phyloP scores from a whole-genome alignment of 2,797 vertebrate genomes.

The Argentina silus region DNA sequence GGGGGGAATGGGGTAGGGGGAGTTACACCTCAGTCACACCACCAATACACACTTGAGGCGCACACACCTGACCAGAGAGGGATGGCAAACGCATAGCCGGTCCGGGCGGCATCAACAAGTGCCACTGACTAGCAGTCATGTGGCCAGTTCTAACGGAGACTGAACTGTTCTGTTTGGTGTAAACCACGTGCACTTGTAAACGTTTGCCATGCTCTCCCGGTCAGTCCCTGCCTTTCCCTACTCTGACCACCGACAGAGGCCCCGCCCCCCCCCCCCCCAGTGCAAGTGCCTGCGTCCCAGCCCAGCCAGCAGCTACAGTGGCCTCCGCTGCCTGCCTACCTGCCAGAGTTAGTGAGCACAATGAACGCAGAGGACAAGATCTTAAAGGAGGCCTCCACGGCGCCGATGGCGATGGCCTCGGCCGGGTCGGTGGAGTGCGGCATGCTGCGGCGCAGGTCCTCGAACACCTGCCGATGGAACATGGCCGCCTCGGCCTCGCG shows the following conservation, averaged over 20 bases:
- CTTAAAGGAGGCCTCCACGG: slow-evolving; percentile 98
- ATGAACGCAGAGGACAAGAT: slow-evolving; percentile 92
- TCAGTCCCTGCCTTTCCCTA: slow-evolving; percentile 71
- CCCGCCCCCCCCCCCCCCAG: neutral
- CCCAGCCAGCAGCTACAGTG: no score
- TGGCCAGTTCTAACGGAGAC: neutral
- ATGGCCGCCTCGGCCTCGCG: slow-evolving; percentile 98
- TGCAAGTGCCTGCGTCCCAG: no score
- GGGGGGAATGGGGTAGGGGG: slow-evolving; percentile 47
- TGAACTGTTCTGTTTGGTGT: neutral
- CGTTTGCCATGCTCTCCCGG: slow-evolving; percentile 48
- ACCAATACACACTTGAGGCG: slow-evolving; percentile 9
- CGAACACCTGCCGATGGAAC: slow-evolving; percentile 98
- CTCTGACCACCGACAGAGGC: slow-evolving; percentile 48
- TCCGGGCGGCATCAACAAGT: slow-evolving; percentile 3
- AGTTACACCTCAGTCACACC: slow-evolving; percentile 63
- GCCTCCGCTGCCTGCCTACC: slow-evolving; percentile 80
- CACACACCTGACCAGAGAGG: slow-evolving; percentile 35
- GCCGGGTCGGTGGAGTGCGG: slow-evolving; percentile 85
- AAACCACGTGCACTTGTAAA: slow-evolving; percentile 27
- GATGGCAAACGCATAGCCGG: slow-evolving; percentile 41
- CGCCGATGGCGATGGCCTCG: slow-evolving; percentile 95
- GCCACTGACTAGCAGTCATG: neutral
- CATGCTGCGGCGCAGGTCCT: slow-evolving; percentile 92
- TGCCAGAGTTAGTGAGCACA: slow-evolving; percentile 98